Base-by-base conservation (phyloP, 2,797 vertebrate species). In the Enteromius mattozi region DNA sequence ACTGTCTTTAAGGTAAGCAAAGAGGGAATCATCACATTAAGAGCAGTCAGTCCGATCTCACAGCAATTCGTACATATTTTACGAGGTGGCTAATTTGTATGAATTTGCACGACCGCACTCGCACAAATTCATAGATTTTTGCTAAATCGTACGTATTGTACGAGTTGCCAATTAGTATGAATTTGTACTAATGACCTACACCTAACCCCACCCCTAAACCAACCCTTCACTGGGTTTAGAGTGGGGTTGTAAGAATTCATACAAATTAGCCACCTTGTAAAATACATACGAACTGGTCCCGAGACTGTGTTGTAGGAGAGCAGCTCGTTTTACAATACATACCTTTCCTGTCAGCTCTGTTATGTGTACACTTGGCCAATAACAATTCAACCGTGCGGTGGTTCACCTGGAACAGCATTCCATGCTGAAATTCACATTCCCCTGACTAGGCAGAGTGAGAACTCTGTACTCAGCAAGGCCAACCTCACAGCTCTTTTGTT, bases 401-500 rank as follows among this genome's bases (percentile, higher is more conserved):
- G 45, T 85, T 75, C 51, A 84, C 66, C 82, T 82, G 68, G 63
- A 40, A 70, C 24, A 0, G 45, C 51, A 70, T 77, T 86, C 63
- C 61, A 81, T 47, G 65, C 70, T 63, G n/a, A 74, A 61, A 74
- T 71, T 51, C 51, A 16, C 68, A 84, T 86, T 87, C 85, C 61
- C 82, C 87, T 86, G 85, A 88, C 81, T 56, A 68, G 21, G 83
- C 86, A 83, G 65, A 80, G 68, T 35, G 72, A 63, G 84, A 86
- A 85, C 68, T 79, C 37, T 79, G 69, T 72, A 84, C 88, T 88
- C 87, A 89, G 87, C 87, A 87, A 4, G 27, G 70, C 63, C 63
- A 80, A 87, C 59, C 82, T 71, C 63, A 16, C 69, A 30, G 17
- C 65, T 45, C 84, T 80, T 87, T 89, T 88, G 87, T 87, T 90